Evolutionary conservation across 2,113 vertebrate species (phyloP), one percentile per base, ranked within the genome.

Genomic region (Labrus mixtus): DNA sequence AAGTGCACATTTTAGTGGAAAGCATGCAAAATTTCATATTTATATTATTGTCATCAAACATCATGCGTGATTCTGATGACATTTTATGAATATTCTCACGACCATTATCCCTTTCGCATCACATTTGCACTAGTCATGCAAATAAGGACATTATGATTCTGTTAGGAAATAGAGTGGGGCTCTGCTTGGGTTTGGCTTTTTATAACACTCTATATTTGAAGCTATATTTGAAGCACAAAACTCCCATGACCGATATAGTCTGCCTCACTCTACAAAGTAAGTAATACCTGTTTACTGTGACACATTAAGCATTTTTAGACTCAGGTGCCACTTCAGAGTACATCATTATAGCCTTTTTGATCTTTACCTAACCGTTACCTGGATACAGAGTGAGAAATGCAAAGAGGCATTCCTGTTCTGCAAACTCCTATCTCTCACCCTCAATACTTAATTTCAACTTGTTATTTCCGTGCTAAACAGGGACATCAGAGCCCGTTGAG

Each of bases 281-380:
- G 56, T 58, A 41, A 57, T 54, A 9, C 33, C 51, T 63, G 64
- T 84, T 77, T 79, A 64, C 68, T 71, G 39, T 62, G 62, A 50
- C 71, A 59, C 67, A 51, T 25, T 25, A 39, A 45, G 50, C 36
- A 0, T 11, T 60, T 76, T 76, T 25, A 62, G 15, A 62, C 64
- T 59, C 33, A 39, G 66, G 74, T 78, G 62, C 57, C 61, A 61
- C 72, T 76, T 81, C 61, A 71, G 51, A 59, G 36, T 19, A 36
- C 17, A 67, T 82, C 75, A 48, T 83, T 64, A 89, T 82, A 33
- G 82, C 74, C 15, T 64, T 56, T 84, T 78, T 84, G 80, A 85
- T 90, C 73, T 64, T 62, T 25, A 51, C 50, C 43, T 82, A 71
- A 71, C 67, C 60, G 57, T 37, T n/a, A 65, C 75, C 70, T 69